phyloP scores from a whole-genome alignment of 2,797 vertebrate species.

The Poliocrania exsul region DNA sequence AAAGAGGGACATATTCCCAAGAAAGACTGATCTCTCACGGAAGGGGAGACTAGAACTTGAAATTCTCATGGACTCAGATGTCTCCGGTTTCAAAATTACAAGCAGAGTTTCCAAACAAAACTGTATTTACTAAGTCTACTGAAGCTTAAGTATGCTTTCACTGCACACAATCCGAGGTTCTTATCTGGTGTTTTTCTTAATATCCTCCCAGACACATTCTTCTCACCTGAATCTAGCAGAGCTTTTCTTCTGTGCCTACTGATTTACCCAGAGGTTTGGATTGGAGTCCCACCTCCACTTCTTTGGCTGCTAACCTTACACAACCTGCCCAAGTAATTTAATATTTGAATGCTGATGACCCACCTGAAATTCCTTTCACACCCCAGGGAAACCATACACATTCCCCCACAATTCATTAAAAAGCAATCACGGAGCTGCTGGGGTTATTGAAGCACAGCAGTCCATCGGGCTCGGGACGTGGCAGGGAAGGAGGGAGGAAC shows the following conservation, averaged over 20 bases:
- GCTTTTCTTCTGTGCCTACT: not conserved
- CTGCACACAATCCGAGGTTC: not conserved
- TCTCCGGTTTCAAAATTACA: not conserved
- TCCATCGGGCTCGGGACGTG: accelerated
- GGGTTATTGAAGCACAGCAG: not conserved
- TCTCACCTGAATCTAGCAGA: not conserved
- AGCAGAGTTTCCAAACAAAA: not conserved
- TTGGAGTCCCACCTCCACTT: not conserved
- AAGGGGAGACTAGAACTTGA: not conserved
- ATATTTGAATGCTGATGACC: constrained; percentile 8
- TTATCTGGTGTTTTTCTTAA: not conserved
- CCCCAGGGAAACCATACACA: not conserved
- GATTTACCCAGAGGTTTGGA: not conserved
- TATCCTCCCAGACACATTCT: not conserved
- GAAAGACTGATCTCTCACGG: not conserved
- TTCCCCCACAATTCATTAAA: not conserved
- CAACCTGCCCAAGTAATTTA: constrained; percentile 16
- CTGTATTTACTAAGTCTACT: not conserved
- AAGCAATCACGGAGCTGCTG: not conserved
- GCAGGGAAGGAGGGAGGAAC: not conserved
- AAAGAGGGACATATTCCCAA: not conserved
- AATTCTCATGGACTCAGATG: not conserved
- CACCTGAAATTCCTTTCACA: constrained; percentile 31
- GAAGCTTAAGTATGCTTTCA: not conserved
- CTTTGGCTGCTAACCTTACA: constrained; percentile 5